These are phyloP conservation scores for Probosciger aterrimus DNA, from an alignment of 2,113 vertebrate species.

Conservation along the genomic window DNA sequence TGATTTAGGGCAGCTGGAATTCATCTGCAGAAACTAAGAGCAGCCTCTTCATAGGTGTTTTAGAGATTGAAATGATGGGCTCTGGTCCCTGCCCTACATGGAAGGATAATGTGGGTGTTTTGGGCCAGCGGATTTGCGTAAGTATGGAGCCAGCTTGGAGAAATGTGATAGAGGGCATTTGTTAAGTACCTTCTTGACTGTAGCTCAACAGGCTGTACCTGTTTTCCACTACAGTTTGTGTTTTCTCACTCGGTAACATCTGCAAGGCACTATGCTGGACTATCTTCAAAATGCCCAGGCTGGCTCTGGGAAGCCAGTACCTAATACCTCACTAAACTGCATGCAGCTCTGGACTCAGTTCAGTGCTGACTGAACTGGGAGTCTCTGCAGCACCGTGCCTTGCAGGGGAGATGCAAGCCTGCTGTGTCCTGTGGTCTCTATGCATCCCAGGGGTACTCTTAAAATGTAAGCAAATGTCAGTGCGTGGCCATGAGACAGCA, in stretches of 20 bases:
- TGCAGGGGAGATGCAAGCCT: not conserved
- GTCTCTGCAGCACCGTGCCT: not conserved
- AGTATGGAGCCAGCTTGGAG: not conserved
- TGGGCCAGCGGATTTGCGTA: not conserved
- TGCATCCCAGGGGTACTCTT: not conserved
- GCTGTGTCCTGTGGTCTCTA: not conserved
- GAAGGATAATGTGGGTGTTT: not conserved
- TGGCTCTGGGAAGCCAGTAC: not conserved
- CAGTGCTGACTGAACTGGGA: not conserved
- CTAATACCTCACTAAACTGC: not conserved
- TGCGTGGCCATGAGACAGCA: not conserved
- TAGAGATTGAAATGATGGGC: not conserved
- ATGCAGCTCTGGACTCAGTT: not conserved
- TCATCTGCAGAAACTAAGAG: not conserved
- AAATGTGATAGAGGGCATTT: not conserved
- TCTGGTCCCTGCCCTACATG: not conserved
- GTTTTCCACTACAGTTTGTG: not conserved
- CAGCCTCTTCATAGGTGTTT: not conserved
- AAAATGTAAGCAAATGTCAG: not conserved
- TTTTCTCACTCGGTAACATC: not conserved
- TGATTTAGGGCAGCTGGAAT: constrained; percentile 9
- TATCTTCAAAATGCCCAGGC: not conserved
- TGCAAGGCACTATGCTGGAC: not conserved
- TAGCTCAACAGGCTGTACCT: not conserved
- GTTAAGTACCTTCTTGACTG: not conserved